Evolutionary conservation across 2,888 invertebrate genomes (phyloP), one percentile per base, ranked within the genome.

Genomic region (Cephus pulcher): DNA sequence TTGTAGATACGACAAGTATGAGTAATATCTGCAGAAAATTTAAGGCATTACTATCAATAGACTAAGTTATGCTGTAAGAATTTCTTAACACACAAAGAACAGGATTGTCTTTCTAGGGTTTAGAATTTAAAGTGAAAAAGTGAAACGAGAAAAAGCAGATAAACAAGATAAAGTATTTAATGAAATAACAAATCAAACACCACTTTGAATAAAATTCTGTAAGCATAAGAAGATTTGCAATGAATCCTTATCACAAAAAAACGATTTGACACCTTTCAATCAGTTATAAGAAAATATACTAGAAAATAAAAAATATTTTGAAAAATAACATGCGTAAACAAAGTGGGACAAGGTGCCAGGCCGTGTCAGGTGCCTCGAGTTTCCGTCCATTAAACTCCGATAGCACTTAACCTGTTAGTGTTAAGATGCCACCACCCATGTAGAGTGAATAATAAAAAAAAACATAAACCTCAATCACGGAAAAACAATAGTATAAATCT

Each of bases 301-400:
- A 56, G 30, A 12, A 11, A 34, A 74, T 34, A 34, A 74, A 32
- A 75, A 32, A 56, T 4, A 23, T 56, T 35, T 35, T 23, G 3
- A 79, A 80, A 80, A 82, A 80, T 76, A 56, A 74, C 69, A 82
- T 81, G 83, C 84, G 86, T 88, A 87, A 88, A 89, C 86, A 86
- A 90, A 90, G 89, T 89, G 82, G 89, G 87, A 80, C 90, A 85
- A 84, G 85, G 89, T 90, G 86, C 88, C 87, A 88, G 88, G 84
- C 87, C 75, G 88, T 89, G 86, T 86, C 88, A 89, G 88, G 85
- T 82, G 82, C 84, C 82, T 69, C 15, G 76, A 69, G 75, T 75
- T 34, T 71, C 73, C 76, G 40, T 73, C 73, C 76, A 76, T 71
- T 77, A 79, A 82, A 80, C 80, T 76, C 75, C 75, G 70, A 68